Evolutionary conservation across 2,113 vertebrate species (phyloP), one percentile per base, ranked within the genome.

Genomic region (Toxotes jaculatrix): DNA sequence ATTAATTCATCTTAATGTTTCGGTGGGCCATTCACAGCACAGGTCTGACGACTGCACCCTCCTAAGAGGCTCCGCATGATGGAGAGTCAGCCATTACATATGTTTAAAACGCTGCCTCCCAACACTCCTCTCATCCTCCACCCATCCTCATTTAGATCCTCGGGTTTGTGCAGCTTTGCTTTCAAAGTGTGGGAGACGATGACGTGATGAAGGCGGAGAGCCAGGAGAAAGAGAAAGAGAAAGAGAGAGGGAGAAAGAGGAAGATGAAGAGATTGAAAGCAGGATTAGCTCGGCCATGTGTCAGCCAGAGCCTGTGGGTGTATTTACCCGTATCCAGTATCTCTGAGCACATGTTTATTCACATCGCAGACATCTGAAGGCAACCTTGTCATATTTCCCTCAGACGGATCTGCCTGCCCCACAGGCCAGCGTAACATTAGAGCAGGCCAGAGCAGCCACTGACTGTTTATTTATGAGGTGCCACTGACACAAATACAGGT

Each of bases 1-100:
- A 87, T 91, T 90, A 80, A 90, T 93, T 89, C 59, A 88, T 92
- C 77, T 56, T 65, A 65, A 59, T 60, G 72, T 90, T 89, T 80
- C 40, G 9, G 73, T 12, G 70, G 78, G 49, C 51, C 73, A 14
- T 47, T 61, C n/a, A 47, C 75, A 75, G 71, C 47, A 4, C 6
- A 4, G 42, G 11, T 76, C 82, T 74, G 64, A 66, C 23, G 17
- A 82, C 77, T 51, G 69, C 45, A 47, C 76, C 82, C 71, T 79
- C 61, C 61, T 77, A 7, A 82, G 84, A 89, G 86, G 74, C 69
- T 76, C 42, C 31, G 32, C 51, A 65, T 79, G 69, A 90, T 42
- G 80, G 85, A 87, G 85, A 53, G 82, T 43, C 74, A 3, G 61
- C 89, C 86, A 88, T 92, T 85, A 82, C 60, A 56, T 38, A 10